Evolutionary conservation across 2,113 vertebrate genomes (phyloP).

Genomic region (Limnothrissa miodon): DNA sequence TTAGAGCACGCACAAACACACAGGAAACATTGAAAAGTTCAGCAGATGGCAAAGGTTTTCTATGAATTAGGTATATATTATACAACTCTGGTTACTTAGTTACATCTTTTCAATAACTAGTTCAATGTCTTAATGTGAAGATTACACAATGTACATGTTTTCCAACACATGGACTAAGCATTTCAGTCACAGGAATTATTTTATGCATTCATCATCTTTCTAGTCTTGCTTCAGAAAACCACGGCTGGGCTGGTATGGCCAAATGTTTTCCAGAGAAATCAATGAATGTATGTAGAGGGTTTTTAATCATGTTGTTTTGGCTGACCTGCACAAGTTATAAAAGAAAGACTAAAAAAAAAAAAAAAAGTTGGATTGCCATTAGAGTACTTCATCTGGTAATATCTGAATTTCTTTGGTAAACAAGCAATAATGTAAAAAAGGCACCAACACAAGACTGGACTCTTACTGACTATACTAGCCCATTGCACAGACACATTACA

Average conservation of each 20-base stretch:
- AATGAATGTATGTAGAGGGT: background rate
- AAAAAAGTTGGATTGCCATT: background rate
- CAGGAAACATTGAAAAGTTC: background rate
- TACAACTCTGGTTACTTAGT: background rate
- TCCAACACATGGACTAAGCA: background rate
- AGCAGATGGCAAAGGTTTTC: background rate
- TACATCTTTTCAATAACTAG: background rate
- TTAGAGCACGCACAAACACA: background rate
- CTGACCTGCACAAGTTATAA: no score
- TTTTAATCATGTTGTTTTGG: background rate
- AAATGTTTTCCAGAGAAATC: background rate
- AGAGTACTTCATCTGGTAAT: background rate
- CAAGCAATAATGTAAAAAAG: background rate
- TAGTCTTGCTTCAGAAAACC: background rate
- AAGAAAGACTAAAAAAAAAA: background rate
- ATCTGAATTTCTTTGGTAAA: background rate
- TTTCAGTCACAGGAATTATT: background rate
- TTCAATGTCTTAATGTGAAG: background rate
- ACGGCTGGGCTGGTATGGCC: background rate
- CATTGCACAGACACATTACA: no score
- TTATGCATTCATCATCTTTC: background rate
- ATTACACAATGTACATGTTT: background rate
- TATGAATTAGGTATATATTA: no score
- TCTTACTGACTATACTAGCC: no score
- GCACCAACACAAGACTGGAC: no score